These are phyloP conservation scores for Heterodera carotae DNA, from an alignment of 1,140 invertebrate genomes.

Conservation along the genomic window DNA sequence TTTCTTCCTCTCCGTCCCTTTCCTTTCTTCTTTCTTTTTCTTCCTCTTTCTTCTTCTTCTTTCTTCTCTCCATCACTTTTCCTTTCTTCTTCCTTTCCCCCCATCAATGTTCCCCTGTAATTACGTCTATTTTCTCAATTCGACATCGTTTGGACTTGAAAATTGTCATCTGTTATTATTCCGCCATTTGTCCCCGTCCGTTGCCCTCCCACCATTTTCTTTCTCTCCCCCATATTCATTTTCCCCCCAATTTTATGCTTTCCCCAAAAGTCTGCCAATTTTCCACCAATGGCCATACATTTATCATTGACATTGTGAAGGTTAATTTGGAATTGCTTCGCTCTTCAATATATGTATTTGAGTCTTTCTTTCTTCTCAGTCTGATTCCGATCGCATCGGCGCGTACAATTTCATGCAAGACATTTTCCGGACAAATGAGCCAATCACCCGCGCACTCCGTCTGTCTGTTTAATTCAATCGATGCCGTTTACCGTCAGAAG, in stretches of 20 bases:
- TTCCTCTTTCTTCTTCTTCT: not conserved
- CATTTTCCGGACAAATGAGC: constrained; percentile 19
- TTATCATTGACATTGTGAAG: not conserved
- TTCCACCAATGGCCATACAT: not conserved
- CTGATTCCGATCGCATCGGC: not conserved
- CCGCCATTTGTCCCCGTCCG: too few relatives aligned
- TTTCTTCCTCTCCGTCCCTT: not conserved
- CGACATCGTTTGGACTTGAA: not conserved
- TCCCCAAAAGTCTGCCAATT: not conserved
- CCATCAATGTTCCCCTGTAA: not conserved
- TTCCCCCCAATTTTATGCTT: too few relatives aligned
- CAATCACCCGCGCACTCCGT: constrained; percentile 24
- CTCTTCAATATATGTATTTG: too few relatives aligned
- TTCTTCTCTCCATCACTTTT: not conserved
- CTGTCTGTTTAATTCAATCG: not conserved
- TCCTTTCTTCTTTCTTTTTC: not conserved
- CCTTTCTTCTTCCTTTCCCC: not conserved
- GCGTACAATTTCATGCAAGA: constrained; percentile 20
- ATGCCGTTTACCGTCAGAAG: too few relatives aligned
- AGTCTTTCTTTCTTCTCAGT: too few relatives aligned
- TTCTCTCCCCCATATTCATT: too few relatives aligned
- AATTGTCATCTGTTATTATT: not conserved
- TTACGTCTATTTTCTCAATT: not conserved
- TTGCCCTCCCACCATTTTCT: too few relatives aligned
- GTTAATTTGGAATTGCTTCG: too few relatives aligned